Conservation (phyloP, 1,140 invertebrate species). For the Drosophila repletoides region DNA sequence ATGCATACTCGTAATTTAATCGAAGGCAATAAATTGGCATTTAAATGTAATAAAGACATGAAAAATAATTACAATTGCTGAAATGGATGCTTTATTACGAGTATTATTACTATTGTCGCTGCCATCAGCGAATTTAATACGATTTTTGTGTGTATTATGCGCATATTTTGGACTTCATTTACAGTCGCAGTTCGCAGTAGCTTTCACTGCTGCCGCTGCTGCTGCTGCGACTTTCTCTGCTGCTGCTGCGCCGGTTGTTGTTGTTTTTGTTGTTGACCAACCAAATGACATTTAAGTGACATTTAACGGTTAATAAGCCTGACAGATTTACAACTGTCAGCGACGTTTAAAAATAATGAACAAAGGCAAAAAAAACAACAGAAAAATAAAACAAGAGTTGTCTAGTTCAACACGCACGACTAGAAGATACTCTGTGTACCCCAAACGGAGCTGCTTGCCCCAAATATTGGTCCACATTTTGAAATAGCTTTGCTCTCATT, state of each 20-base stretch:
- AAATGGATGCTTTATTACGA: slow-evolving; percentile 42
- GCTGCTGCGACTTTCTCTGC: too few species aligned
- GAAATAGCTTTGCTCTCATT: too few species aligned
- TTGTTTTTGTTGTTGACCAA: slow-evolving; percentile 39
- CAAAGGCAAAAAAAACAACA: slow-evolving; percentile 36
- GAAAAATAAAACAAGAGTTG: slow-evolving; percentile 11
- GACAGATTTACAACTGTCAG: slow-evolving; percentile 80
- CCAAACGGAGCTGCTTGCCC: too few species aligned
- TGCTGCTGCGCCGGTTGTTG: slow-evolving; percentile 38
- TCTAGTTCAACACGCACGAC: too few species aligned
- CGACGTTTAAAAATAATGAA: slow-evolving; percentile 77
- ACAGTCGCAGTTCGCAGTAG: not conserved
- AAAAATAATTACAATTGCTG: slow-evolving; percentile 69
- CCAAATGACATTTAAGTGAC: slow-evolving; percentile 76
- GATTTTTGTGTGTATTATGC: slow-evolving; percentile 69
- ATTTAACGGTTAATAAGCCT: slow-evolving; percentile 81
- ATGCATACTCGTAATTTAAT: slow-evolving; percentile 65
- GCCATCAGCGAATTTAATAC: slow-evolving; percentile 47
- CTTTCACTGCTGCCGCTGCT: not conserved
- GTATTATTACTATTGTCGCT: slow-evolving; percentile 39
- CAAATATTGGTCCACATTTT: too few species aligned
- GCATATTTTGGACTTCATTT: slow-evolving; percentile 66
- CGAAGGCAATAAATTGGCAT: slow-evolving; percentile 79
- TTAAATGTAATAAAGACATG: slow-evolving; percentile 79
- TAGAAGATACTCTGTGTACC: too few species aligned